These are phyloP conservation scores for Chloropsis hardwickii DNA, from an alignment of 2,113 vertebrate genomes.

Conservation along the genomic window DNA sequence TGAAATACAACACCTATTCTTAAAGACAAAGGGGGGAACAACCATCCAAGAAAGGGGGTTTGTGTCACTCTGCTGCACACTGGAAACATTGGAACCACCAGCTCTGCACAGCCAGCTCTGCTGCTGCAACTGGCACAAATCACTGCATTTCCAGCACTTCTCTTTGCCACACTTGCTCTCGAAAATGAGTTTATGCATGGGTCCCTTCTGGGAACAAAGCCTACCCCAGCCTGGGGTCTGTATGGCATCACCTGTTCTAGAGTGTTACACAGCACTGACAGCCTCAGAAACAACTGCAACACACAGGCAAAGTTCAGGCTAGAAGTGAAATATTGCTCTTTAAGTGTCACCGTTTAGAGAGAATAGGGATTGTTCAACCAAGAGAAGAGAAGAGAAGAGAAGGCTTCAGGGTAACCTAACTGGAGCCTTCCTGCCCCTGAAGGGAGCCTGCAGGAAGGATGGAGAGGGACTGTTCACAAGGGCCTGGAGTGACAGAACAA, in stretches of 20 bases:
- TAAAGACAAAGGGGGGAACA: not conserved
- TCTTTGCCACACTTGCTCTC: not conserved
- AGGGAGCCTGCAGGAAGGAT: not conserved
- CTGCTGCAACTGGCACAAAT: not conserved
- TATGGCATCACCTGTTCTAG: not conserved
- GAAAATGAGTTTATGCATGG: not conserved
- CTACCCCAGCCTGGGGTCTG: fast-evolving
- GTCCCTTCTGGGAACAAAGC: not conserved
- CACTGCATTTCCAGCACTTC: not conserved
- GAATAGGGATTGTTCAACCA: not conserved
- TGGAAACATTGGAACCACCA: not conserved
- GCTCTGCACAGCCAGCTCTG: not conserved
- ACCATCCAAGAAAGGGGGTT: not conserved
- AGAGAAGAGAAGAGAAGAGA: not conserved
- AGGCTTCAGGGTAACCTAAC: not conserved
- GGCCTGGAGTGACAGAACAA: not conserved
- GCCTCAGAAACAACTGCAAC: not conserved
- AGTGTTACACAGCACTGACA: not conserved
- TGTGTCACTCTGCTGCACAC: not conserved
- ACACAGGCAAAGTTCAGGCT: not conserved
- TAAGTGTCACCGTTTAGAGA: not conserved
- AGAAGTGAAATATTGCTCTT: not conserved
- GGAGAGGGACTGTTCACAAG: not conserved
- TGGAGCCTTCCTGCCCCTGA: no score
- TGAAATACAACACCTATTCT: not conserved